Evolutionary conservation across 2,888 invertebrate genomes (phyloP).

Genomic region (Boloria euphrosyne): DNA sequence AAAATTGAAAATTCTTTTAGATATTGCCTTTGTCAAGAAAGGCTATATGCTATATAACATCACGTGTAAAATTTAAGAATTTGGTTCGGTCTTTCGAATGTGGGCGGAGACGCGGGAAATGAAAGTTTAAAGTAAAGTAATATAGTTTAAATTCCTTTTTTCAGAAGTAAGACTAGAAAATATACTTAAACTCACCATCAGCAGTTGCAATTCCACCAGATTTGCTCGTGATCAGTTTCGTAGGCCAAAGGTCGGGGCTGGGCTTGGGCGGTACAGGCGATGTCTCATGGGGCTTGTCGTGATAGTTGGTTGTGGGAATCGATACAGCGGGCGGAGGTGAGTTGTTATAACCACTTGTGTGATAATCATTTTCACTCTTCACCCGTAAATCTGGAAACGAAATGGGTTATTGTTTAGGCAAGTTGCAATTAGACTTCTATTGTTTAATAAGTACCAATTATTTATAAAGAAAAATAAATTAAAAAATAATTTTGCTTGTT

Average conservation of each 20-base stretch:
- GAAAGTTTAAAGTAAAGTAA: too few species aligned
- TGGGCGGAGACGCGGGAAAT: too few species aligned
- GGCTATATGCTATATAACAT: too few species aligned
- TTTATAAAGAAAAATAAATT: neutral
- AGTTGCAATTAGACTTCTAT: neutral
- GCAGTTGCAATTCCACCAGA: slow-evolving; percentile 92
- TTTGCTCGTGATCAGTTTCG: slow-evolving; percentile 86
- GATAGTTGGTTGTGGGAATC: slow-evolving; percentile 70
- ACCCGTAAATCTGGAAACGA: slow-evolving; percentile 86
- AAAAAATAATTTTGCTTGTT: slow-evolving; percentile 6
- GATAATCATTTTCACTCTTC: slow-evolving; percentile 85
- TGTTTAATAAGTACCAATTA: neutral
- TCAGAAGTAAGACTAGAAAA: neutral
- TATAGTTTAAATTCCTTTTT: too few species aligned
- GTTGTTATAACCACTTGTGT: slow-evolving; percentile 80
- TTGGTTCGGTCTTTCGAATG: too few species aligned
- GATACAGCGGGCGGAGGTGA: slow-evolving; percentile 83
- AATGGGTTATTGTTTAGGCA: neutral
- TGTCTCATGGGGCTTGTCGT: slow-evolving; percentile 72
- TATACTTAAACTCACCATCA: slow-evolving; percentile 83
- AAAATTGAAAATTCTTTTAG: too few species aligned
- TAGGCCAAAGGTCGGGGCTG: slow-evolving; percentile 84
- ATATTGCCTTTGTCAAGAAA: too few species aligned
- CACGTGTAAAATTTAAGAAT: too few species aligned
- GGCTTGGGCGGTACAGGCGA: slow-evolving; percentile 82